Evolutionary conservation across 2,113 vertebrate genomes (phyloP).

Genomic region (Haemorhous mexicanus): DNA sequence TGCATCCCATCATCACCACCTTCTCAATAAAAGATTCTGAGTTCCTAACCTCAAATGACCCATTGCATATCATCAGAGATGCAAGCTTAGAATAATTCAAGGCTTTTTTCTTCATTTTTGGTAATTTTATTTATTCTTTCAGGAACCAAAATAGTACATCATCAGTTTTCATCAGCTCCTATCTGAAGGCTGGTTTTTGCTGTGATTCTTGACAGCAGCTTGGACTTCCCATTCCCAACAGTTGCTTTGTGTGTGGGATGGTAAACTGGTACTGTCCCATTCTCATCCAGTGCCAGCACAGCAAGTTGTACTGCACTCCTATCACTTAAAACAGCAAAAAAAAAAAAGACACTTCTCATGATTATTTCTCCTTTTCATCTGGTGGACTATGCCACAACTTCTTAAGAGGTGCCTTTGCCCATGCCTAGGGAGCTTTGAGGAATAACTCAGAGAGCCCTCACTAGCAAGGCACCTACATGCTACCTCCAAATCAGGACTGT

Average conservation of each 20-base stretch:
- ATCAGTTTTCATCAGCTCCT: not conserved
- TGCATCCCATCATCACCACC: not conserved
- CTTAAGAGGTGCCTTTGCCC: not conserved
- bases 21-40: not conserved
- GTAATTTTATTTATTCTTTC: not conserved
- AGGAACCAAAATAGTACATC: not conserved
- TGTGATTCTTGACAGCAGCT: not conserved
- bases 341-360: not conserved
- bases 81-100: not conserved
- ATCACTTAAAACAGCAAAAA: not conserved
- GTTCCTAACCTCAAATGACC: not conserved
- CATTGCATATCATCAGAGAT: not conserved
- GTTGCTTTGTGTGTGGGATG: not conserved
- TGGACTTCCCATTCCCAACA: not conserved
- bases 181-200: not conserved
- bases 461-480: not conserved
- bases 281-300: not conserved
- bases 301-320: not conserved
- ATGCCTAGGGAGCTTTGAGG: not conserved
- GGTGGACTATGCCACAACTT: not conserved
- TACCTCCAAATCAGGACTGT: not conserved
- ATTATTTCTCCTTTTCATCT: not conserved
- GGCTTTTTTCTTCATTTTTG: not conserved
- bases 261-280: not conserved
- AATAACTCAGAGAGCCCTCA: not conserved